These are phyloP conservation scores for Riparia riparia DNA, from an alignment of 2,113 vertebrate genomes.

Conservation along the genomic window DNA sequence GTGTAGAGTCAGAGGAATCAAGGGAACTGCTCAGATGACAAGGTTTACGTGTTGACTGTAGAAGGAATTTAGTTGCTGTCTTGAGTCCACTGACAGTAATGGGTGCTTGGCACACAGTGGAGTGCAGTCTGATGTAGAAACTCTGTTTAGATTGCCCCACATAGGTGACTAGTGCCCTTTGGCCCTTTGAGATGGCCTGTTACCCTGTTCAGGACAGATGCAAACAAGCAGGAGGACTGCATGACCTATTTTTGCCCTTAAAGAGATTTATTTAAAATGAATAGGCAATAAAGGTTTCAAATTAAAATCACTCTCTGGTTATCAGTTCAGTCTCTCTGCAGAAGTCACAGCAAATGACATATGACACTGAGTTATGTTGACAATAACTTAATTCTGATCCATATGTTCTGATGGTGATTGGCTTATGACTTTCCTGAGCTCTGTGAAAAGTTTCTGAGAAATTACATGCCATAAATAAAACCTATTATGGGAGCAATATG, in stretches of 20 bases:
- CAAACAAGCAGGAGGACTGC: background rate
- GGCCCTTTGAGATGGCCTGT: background rate
- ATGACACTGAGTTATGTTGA: background rate
- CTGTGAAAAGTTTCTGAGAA: background rate
- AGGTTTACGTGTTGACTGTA: background rate
- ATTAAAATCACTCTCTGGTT: background rate
- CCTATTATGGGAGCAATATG: background rate
- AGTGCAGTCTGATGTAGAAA: background rate
- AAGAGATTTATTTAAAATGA: background rate
- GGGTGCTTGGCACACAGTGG: background rate
- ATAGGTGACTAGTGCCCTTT: background rate
- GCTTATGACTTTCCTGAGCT: background rate
- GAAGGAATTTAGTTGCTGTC: background rate
- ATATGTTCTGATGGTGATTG: background rate
- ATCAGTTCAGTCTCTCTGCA: background rate
- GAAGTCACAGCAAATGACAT: background rate
- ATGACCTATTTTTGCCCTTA: background rate
- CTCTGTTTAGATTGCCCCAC: background rate
- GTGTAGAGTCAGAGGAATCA: background rate
- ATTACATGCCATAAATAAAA: background rate
- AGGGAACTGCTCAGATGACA: background rate
- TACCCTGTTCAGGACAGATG: accelerated
- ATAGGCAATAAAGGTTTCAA: background rate
- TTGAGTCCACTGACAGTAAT: accelerated
- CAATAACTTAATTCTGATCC: background rate